Evolutionary conservation across 2,797 vertebrate genomes (phyloP).

Genomic region (Acanthis flammea): DNA sequence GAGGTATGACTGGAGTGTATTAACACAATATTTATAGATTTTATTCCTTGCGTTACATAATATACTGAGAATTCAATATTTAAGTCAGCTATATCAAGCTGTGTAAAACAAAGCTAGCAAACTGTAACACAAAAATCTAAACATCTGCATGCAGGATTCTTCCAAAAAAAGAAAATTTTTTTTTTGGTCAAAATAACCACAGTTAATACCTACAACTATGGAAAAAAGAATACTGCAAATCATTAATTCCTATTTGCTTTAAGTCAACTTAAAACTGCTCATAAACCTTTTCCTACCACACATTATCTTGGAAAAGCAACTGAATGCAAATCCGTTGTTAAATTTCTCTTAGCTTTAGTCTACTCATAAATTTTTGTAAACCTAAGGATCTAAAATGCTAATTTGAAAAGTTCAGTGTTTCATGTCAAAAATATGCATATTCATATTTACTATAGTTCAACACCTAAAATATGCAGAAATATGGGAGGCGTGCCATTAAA

Average conservation of each 20-base stretch:
- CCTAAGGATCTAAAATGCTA: background rate
- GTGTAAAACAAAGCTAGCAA: background rate
- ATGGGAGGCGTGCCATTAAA: background rate
- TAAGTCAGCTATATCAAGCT: background rate
- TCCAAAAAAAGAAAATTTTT: background rate
- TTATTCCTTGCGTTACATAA: background rate
- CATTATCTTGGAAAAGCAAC: background rate
- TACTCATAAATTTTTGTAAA: background rate
- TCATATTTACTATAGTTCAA: background rate
- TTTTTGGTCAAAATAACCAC: background rate
- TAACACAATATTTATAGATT: background rate
- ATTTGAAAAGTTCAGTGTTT: background rate
- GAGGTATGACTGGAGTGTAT: background rate
- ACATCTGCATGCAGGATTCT: background rate
- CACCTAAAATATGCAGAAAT: background rate
- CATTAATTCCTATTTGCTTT: background rate
- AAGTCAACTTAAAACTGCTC: background rate
- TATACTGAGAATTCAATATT: background rate
- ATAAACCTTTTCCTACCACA: background rate
- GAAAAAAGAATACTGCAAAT: background rate
- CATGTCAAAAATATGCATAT: background rate
- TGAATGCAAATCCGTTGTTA: background rate
- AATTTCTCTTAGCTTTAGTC: background rate
- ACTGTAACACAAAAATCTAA: background rate
- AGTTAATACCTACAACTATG: background rate